phyloP scores from a whole-genome alignment of 2,888 invertebrate species.

The Anticlea derivata region DNA sequence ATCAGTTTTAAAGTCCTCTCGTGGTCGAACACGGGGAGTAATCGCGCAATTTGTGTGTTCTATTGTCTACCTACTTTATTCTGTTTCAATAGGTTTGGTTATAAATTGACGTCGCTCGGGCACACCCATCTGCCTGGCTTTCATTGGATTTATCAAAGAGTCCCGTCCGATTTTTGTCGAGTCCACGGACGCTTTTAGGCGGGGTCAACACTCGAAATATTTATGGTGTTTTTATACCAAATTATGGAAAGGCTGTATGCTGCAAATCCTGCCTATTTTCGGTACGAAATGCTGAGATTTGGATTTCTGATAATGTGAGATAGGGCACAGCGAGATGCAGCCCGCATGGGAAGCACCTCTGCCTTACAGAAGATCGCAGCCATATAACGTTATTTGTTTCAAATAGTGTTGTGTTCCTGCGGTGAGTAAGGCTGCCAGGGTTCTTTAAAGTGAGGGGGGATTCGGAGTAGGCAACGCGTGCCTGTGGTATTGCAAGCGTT shows the following conservation, averaged over 20 bases:
- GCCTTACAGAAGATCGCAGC: too few species aligned
- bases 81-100: conserved; percentile 24
- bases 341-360: too few species aligned
- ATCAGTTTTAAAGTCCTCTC: conserved; percentile 10
- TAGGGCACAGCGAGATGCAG: too few species aligned
- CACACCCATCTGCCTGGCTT: conserved; percentile 28
- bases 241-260: background rate
- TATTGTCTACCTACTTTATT: conserved; percentile 23
- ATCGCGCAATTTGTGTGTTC: background rate
- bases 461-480: too few species aligned
- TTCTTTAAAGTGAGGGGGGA: too few species aligned
- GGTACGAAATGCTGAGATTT: too few species aligned
- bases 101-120: conserved; percentile 31
- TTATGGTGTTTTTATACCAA: conserved; percentile 12
- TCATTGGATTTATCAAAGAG: conserved; percentile 34
- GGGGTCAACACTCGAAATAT: conserved; percentile 16
- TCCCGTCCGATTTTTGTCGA: conserved; percentile 23
- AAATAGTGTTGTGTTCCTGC: too few species aligned
- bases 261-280: background rate
- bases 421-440: too few species aligned
- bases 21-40: conserved; percentile 6
- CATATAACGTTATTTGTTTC: too few species aligned
- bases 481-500: too few species aligned
- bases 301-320: too few species aligned
- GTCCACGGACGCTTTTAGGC: conserved; percentile 15